Conservation (phyloP, 1,140 invertebrate species). For the Prorops nasuta region DNA sequence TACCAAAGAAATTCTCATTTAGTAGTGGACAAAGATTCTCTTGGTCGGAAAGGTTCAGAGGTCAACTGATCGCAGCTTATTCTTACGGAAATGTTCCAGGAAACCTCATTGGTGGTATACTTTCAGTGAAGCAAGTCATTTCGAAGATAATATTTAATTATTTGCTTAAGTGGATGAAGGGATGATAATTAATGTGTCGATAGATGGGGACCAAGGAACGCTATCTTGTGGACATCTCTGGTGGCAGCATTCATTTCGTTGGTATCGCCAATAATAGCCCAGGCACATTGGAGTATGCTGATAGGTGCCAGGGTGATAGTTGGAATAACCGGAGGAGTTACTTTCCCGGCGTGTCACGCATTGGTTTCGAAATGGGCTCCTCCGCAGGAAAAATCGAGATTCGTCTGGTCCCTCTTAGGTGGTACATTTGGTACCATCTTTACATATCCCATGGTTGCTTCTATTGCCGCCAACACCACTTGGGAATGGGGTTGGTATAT, state of each 20-base stretch:
- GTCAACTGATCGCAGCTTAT: too few relatives aligned
- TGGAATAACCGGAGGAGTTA: conserved; percentile 58
- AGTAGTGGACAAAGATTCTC: too few relatives aligned
- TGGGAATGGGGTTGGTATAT: conserved; percentile 75
- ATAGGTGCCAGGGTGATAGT: conserved; percentile 27
- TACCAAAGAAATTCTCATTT: too few relatives aligned
- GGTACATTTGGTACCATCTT: conserved; percentile 74
- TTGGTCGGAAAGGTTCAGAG: too few relatives aligned
- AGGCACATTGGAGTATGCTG: conserved; percentile 30
- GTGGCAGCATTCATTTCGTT: conserved; percentile 65
- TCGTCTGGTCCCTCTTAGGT: conserved; percentile 68
- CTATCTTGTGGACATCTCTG: conserved; percentile 65
- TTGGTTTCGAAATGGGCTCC: conserved; percentile 70
- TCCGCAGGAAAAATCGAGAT: conserved; percentile 69
- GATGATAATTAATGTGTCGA: too few relatives aligned
- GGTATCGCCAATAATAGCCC: conserved; percentile 61
- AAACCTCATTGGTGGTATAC: too few relatives aligned
- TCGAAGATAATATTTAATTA: too few relatives aligned
- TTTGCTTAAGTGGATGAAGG: too few relatives aligned
- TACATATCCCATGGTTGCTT: conserved; percentile 68
- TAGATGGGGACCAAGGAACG: conserved; percentile 61
- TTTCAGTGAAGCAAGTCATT: too few relatives aligned
- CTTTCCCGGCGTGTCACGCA: conserved; percentile 68
- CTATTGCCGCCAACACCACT: conserved; percentile 62
- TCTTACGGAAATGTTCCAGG: too few relatives aligned